A percentile compares a stretch with the other conserved stretches of the same genome.
phyloP scores from a whole-genome alignment of 2,888 invertebrate genomes.

The Norana najaformis region DNA sequence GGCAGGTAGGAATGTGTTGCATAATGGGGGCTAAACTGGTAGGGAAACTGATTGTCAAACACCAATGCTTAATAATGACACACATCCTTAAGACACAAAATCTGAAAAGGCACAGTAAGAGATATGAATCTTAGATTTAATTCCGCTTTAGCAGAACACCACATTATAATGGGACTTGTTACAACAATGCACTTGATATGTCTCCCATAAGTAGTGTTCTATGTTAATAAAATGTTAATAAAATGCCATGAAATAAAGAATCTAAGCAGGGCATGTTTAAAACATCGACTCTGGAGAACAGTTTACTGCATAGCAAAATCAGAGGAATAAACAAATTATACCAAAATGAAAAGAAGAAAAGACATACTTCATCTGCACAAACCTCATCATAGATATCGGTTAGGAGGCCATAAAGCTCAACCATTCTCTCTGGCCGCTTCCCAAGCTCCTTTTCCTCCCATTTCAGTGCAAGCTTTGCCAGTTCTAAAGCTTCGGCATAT shows the following conservation, averaged over 20 bases:
- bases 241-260: background rate
- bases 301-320: background rate
- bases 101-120: background rate
- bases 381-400: conserved; percentile 62
- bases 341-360: background rate
- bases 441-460: conserved; percentile 60
- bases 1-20: background rate
- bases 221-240: background rate
- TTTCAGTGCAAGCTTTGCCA: conserved; percentile 58
- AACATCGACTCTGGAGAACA: conserved; percentile 6
- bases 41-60: background rate
- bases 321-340: background rate
- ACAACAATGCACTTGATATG: background rate
- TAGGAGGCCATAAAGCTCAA: conserved; percentile 59
- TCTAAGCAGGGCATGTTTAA: background rate
- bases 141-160: background rate
- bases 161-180: background rate
- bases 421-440: conserved; percentile 58
- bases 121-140: background rate
- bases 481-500: conserved; percentile 57
- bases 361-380: background rate
- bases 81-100: background rate
- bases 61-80: background rate
- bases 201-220: background rate
- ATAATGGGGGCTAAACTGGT: background rate